Base-by-base conservation (phyloP, 2,888 invertebrate genomes). In the Acronicta aceris region DNA sequence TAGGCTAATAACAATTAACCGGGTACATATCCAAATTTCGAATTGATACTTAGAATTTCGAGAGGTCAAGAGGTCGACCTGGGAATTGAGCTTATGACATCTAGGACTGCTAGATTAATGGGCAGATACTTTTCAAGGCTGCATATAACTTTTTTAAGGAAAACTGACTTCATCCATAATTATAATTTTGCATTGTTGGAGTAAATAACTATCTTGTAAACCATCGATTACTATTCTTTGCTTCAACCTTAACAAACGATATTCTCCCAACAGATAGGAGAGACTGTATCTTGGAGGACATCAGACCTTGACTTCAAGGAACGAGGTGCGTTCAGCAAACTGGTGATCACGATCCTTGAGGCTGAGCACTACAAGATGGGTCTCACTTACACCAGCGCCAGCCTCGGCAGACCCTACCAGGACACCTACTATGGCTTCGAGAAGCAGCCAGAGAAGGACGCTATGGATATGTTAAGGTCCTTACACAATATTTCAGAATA, bases 241-340 rank as follows among this genome's bases (percentile, higher is more conserved):
- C 30, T 9, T 3, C 30, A 12, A 12, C 4, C 12, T 12, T 33
- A 0, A 33, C n/a, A 38, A n/a, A 38, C n/a, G 2, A 41, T 0
- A n/a, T 7, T 5, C 9, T 36, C 1, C 12, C 42, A 51, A 54
- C 83, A 94, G 94, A 92, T 94, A 72, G 94, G 92, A n/a, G 93
- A 94, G 74, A 88, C 90, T 0, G 78, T 92, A 1, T 87, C 93
- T 12, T 86, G 87, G 81, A 76, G 79, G 16, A 79, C 85, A 0
- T 81, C 89, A 2, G 93, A 94, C 25, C 71, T 83, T 72, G 94
- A 94, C 79, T 94, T 90, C 84, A 91, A 89, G 43, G 94, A 93
- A 74, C 86, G 91, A 0, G 89, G 86, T 0, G 92, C 95, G 0
- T 91, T 91, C 80, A 94, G 94, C 61, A 87, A 90, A 52, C 78